A percentile compares a stretch with the other conserved stretches of the same genome.
These are phyloP conservation scores for Drosophila nebulosa DNA, from an alignment of 1,140 invertebrate genomes.

Conservation along the genomic window DNA sequence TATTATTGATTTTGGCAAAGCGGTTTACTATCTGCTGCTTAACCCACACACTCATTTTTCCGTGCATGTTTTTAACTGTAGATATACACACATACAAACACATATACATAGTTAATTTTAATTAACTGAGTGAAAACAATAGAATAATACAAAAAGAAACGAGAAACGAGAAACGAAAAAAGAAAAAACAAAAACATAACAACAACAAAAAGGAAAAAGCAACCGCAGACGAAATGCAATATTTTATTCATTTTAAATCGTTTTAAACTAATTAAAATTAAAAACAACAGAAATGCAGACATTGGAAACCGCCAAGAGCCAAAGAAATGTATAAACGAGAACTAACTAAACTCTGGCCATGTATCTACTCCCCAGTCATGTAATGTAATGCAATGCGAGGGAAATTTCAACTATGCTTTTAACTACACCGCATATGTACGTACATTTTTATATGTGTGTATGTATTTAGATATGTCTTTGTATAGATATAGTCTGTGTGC, in stretches of 20 bases:
- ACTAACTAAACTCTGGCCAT: slow-evolving; percentile 31
- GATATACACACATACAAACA: slow-evolving; percentile 4
- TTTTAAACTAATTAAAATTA: slow-evolving; percentile 71
- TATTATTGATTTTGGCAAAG: neutral
- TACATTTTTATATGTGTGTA: neutral
- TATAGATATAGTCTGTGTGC: neutral
- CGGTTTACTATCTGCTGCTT: too few species aligned
- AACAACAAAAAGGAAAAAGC: neutral
- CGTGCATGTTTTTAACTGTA: neutral
- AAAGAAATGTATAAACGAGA: slow-evolving; percentile 43
- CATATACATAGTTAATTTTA: slow-evolving; percentile 49
- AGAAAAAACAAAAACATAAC: too few species aligned
- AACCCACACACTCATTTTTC: neutral
- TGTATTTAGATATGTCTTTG: neutral
- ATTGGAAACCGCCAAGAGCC: slow-evolving; percentile 53
- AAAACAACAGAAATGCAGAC: slow-evolving; percentile 7
- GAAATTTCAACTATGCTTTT: slow-evolving; percentile 64
- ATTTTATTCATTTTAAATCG: slow-evolving; percentile 60
- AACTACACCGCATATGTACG: slow-evolving; percentile 12
- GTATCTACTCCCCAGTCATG: too few species aligned
- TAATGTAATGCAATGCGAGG: slow-evolving; percentile 11
- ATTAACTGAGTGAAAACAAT: slow-evolving; percentile 28
- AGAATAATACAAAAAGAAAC: neutral
- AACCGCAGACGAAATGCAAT: slow-evolving; percentile 28
- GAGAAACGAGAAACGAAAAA: neutral